Base-by-base conservation (phyloP, 2,888 invertebrate genomes). In the Frankliniella intonsa region DNA sequence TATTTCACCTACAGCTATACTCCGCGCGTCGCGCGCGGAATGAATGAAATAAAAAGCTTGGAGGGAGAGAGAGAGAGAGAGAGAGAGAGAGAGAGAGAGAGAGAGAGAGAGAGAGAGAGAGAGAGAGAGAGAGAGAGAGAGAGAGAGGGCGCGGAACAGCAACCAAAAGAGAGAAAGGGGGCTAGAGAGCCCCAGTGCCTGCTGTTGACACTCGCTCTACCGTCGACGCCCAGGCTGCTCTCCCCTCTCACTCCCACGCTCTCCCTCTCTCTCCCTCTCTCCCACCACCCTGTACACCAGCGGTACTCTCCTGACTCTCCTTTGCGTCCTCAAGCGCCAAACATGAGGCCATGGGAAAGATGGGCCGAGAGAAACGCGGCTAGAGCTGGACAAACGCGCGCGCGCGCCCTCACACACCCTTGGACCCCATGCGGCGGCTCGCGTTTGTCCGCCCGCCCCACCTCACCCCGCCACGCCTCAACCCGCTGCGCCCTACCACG, bases 141-240 rank as follows among this genome's bases (percentile, higher is more conserved):
- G 55, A 55, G 55, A 55, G 7, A 55, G 14, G 55, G 14, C 55
- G 17, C 62, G 62, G 19, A 62, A n/a, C 38, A 55, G 55, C 12
- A 2, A 55, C 14, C 12, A 17, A 14, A 17, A 55, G 55, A 17
- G 55, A 17, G 62, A 14, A n/a, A n/a, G 62, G 14, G 62, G 8
- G 62, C 17, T 17, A 17, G 14, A 62, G 19, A n/a, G 19, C 62
- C n/a, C 62, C 19, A 12, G 69, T 25, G 69, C 69, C 69, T 76
- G 69, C 22, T 25, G 69, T 76, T 76, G 69, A 76, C 69, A 76
- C 69, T 76, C 25, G 69, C 69, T 76, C 69, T 76, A 76, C 22
- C 69, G 69, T 76, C 62, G 62, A n/a, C 55, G 55, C 55, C 55
- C 17, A 17, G 14, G 19, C 62, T n/a, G 11, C 69, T 22, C 22